Evolutionary conservation across 2,113 vertebrate genomes (phyloP).

Genomic region (Puma concolor): DNA sequence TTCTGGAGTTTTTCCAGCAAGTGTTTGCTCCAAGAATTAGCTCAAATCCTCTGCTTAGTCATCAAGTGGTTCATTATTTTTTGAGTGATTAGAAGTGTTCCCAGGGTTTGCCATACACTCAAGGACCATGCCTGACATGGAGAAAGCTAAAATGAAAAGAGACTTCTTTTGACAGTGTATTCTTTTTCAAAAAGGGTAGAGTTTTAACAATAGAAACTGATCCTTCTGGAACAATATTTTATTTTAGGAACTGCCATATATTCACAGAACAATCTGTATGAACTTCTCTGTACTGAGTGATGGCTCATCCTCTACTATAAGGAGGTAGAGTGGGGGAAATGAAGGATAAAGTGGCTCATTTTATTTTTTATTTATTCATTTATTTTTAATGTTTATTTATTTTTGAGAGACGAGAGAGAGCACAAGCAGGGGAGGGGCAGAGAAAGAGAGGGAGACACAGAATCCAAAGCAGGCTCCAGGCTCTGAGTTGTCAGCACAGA

Average conservation of each 20-base stretch:
- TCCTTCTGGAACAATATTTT: background rate
- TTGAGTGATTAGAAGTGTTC: background rate
- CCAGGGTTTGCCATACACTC: background rate
- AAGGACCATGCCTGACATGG: background rate
- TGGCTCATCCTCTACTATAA: background rate
- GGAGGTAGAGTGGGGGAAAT: background rate
- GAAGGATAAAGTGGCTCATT: background rate
- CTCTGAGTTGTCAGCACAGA: no score
- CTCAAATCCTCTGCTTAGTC: background rate
- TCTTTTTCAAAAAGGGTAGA: slow-evolving; percentile 19
- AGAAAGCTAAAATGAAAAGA: background rate
- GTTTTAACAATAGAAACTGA: background rate
- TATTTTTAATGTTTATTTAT: no score
- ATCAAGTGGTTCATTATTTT: background rate
- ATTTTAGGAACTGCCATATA: background rate
- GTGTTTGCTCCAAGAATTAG: background rate
- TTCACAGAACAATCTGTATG: background rate
- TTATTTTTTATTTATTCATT: background rate
- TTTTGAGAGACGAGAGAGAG: no score
- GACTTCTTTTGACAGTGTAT: background rate
- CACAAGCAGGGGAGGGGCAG: no score
- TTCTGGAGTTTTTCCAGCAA: background rate
- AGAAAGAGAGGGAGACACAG: no score
- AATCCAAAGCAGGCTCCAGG: no score
- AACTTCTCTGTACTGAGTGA: background rate